Evolutionary conservation across 2,797 vertebrate genomes (phyloP).

Genomic region (Cheirogaleus major): DNA sequence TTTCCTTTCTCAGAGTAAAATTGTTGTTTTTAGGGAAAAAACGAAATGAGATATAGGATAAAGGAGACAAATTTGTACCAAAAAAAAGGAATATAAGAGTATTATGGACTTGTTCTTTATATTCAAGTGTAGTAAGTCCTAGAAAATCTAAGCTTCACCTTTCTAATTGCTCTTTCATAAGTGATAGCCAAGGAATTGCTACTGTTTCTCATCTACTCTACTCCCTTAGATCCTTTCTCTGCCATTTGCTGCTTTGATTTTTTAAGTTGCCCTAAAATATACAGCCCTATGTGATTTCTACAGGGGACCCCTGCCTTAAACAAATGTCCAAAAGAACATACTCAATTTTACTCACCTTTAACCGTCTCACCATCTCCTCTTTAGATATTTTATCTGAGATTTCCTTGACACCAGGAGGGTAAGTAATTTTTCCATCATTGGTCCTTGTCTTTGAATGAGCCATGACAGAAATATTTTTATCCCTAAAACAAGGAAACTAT

Average conservation of each 20-base stretch:
- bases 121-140: neutral
- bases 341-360: slow-evolving; percentile 91
- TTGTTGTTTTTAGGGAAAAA: neutral
- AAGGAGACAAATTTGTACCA: neutral
- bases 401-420: slow-evolving; percentile 99
- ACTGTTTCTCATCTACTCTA: neutral
- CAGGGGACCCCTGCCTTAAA: neutral
- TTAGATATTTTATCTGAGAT: slow-evolving; percentile 99
- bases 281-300: neutral
- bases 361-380: slow-evolving; percentile 99
- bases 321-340: neutral
- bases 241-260: neutral
- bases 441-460: slow-evolving; percentile 99
- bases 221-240: neutral
- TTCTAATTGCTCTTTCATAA: neutral
- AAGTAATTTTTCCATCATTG: slow-evolving; percentile 99
- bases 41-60: neutral
- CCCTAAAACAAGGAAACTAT: slow-evolving; percentile 85
- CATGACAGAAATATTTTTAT: slow-evolving; percentile 92
- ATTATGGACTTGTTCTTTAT: neutral
- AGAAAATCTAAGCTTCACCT: neutral
- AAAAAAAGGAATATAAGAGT: neutral
- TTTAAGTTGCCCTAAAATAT: neutral
- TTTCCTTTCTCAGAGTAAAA: neutral
- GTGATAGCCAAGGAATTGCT: neutral